Percentiles rank a stretch among this genome's conserved stretches.
Conservation (phyloP, 1,140 invertebrate genomes). For the Solenopsis fugax region DNA sequence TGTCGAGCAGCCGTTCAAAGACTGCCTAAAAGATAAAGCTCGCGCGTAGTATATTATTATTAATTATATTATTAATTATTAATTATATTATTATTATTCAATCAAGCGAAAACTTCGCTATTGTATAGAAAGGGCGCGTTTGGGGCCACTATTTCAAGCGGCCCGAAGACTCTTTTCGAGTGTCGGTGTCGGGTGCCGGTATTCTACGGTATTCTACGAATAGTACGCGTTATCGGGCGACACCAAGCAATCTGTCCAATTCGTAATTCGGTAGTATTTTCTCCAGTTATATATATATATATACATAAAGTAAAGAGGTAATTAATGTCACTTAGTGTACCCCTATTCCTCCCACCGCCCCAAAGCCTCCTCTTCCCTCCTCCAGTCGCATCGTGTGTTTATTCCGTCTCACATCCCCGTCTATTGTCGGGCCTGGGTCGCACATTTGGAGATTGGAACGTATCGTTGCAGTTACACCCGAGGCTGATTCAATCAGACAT, state of each 20-base stretch:
- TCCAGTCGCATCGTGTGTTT: slow-evolving; percentile 55
- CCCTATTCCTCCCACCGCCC: not conserved
- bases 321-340: slow-evolving; percentile 85
- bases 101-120: slow-evolving; percentile 54
- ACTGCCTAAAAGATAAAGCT: slow-evolving; percentile 72
- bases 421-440: slow-evolving; percentile 48
- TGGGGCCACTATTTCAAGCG: slow-evolving; percentile 36
- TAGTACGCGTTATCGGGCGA: slow-evolving; percentile 68
- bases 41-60: slow-evolving; percentile 73
- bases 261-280: slow-evolving; percentile 85
- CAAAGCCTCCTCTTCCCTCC: not conserved
- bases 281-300: slow-evolving; percentile 82
- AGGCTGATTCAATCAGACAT: slow-evolving; percentile 39
- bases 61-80: slow-evolving; percentile 66
- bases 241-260: slow-evolving; percentile 85
- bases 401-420: slow-evolving; percentile 46
- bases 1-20: slow-evolving; percentile 72
- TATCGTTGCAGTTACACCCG: slow-evolving; percentile 42
- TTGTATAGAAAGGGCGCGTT: slow-evolving; percentile 65
- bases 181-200: slow-evolving; percentile 72
- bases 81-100: slow-evolving; percentile 69
- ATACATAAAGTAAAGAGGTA: slow-evolving; percentile 79
- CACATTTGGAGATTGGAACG: slow-evolving; percentile 1
- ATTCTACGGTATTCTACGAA: slow-evolving; percentile 56
- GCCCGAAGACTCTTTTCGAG: slow-evolving; percentile 64